A percentile compares a stretch with the other conserved stretches of the same genome.
These are phyloP conservation scores for Brachionus asplanchnoidis DNA, from an alignment of 1,140 invertebrate genomes.

Conservation along the genomic window DNA sequence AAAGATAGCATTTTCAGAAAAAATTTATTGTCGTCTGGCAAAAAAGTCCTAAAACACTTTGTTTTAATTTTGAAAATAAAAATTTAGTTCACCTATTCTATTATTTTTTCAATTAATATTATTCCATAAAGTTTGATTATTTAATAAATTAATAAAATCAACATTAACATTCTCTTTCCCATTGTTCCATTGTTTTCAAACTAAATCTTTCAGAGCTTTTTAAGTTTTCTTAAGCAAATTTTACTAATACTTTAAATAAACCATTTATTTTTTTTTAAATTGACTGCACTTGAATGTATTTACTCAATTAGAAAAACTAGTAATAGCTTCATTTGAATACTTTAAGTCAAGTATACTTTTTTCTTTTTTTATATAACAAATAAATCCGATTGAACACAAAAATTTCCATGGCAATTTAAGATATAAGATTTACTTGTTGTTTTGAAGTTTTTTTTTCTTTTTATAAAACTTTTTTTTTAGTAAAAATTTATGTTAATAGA, in stretches of 20 bases:
- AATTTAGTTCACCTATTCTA: background rate
- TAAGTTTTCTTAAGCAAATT: background rate
- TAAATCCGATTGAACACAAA: background rate
- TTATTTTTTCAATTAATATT: too few relatives aligned
- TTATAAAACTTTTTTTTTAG: background rate
- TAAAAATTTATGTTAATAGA: background rate
- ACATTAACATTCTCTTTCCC: background rate
- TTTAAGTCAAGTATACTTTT: background rate
- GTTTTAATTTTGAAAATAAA: background rate
- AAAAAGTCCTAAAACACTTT: background rate
- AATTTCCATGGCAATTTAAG: slow-evolving; percentile 31
- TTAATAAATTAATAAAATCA: background rate
- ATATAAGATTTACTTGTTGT: background rate
- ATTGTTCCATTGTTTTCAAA: background rate
- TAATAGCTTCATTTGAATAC: slow-evolving; percentile 2
- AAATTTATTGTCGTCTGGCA: too few relatives aligned
- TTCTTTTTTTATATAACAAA: background rate
- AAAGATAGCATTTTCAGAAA: too few relatives aligned
- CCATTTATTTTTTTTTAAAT: background rate
- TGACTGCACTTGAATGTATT: background rate
- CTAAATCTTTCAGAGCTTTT: background rate
- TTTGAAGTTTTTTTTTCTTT: background rate
- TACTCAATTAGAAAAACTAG: background rate
- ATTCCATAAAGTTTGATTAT: background rate
- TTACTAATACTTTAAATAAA: background rate